Evolutionary conservation across 1,140 invertebrate species (phyloP).

Genomic region (Diabrotica undecimpunctata): DNA sequence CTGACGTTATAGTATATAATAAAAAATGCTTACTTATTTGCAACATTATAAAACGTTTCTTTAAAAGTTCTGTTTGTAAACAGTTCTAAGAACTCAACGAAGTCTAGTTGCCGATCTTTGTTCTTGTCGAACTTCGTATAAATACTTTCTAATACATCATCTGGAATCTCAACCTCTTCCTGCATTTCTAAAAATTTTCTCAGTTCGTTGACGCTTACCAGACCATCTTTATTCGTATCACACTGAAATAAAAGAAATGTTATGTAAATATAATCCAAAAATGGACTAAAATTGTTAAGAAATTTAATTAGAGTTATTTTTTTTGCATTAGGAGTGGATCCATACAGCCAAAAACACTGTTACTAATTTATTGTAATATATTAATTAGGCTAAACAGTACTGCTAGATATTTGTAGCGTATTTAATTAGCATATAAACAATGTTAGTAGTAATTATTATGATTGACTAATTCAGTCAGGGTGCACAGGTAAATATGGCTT

Average conservation of each 20-base stretch:
- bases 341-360: too few species aligned
- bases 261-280: neutral
- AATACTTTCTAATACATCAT: neutral
- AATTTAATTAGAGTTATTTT: too few species aligned
- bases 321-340: too few species aligned
- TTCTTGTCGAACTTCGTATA: constrained; percentile 67
- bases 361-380: too few species aligned
- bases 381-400: too few species aligned
- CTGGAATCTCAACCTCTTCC: constrained; percentile 5
- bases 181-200: constrained; percentile 8
- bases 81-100: constrained; percentile 77
- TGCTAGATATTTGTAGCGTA: too few species aligned
- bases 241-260: constrained; percentile 13
- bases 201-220: constrained; percentile 11
- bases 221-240: constrained; percentile 11
- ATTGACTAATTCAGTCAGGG: too few species aligned
- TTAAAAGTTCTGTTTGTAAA: constrained; percentile 62
- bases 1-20: neutral
- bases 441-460: too few species aligned
- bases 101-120: constrained; percentile 69
- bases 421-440: too few species aligned
- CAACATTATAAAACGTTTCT: constrained; percentile 51
- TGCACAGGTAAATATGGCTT: too few species aligned
- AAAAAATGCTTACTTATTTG: constrained; percentile 19
- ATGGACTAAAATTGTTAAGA: too few species aligned